Conservation (phyloP, 2,888 invertebrate species). For the Drosophila infuscata region DNA sequence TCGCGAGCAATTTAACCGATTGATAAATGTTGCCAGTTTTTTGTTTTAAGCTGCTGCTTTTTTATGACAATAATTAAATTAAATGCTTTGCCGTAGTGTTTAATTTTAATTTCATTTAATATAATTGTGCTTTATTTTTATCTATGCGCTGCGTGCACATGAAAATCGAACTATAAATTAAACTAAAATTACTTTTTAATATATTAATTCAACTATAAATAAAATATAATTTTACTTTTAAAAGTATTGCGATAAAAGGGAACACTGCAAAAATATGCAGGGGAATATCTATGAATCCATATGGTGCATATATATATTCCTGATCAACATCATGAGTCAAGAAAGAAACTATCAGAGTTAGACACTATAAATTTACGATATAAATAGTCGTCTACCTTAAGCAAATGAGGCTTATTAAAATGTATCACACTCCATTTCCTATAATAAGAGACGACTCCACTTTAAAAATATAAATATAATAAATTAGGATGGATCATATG, state of each 20-base stretch:
- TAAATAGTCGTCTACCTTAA: not conserved
- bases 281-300: not conserved
- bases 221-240: not conserved
- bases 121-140: not conserved
- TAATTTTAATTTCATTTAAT: constrained; percentile 20
- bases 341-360: not conserved
- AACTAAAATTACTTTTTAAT: not conserved
- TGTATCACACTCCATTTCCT: not conserved
- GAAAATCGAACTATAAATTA: not conserved
- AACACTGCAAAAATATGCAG: not conserved
- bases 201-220: not conserved
- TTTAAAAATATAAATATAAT: no score
- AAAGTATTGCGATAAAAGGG: not conserved
- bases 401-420: not conserved
- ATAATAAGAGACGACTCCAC: no score
- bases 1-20: constrained; percentile 56
- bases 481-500: no score
- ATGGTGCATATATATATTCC: not conserved
- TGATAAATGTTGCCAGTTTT: constrained; percentile 49
- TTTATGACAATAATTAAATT: not conserved
- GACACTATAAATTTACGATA: not conserved
- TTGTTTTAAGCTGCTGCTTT: not conserved
- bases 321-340: not conserved
- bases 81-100: not conserved
- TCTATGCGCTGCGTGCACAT: not conserved